Evolutionary conservation across 2,113 vertebrate genomes (phyloP).

Genomic region (Eudyptes chrysolophus): DNA sequence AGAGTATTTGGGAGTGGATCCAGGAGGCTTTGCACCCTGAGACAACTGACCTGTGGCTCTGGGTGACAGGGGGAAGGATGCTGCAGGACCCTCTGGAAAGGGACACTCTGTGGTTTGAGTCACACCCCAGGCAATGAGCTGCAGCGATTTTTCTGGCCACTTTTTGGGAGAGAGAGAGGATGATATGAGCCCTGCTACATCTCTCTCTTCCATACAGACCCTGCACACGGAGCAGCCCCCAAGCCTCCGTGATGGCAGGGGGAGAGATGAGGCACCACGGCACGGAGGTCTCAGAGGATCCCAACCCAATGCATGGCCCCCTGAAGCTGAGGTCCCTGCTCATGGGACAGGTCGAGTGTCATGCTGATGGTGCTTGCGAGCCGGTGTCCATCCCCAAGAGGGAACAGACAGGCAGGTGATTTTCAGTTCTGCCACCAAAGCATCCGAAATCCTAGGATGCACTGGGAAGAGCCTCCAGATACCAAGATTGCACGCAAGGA

Average conservation of each 20-base stretch:
- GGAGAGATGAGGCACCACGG: rapidly evolving
- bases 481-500: no score
- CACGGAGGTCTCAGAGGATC: background rate
- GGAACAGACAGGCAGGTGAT: background rate
- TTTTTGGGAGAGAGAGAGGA: background rate
- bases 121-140: background rate
- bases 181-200: rapidly evolving
- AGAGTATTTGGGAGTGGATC: background rate
- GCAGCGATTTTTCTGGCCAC: background rate
- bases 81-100: background rate
- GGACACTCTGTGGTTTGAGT: background rate
- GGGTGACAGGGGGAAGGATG: background rate
- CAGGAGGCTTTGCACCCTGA: background rate
- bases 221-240: background rate
- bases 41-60: background rate
- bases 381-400: background rate
- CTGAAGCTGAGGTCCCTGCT: rapidly evolving
- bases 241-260: rapidly evolving
- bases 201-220: background rate
- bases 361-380: background rate
- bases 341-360: background rate
- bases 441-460: no score
- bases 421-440: background rate
- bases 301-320: rapidly evolving
- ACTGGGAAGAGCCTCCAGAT: background rate